A percentile compares a stretch with the other conserved stretches of the same genome.
Evolutionary conservation across 2,797 vertebrate species (phyloP).

Genomic region (Melanotaenia maccullochi): DNA sequence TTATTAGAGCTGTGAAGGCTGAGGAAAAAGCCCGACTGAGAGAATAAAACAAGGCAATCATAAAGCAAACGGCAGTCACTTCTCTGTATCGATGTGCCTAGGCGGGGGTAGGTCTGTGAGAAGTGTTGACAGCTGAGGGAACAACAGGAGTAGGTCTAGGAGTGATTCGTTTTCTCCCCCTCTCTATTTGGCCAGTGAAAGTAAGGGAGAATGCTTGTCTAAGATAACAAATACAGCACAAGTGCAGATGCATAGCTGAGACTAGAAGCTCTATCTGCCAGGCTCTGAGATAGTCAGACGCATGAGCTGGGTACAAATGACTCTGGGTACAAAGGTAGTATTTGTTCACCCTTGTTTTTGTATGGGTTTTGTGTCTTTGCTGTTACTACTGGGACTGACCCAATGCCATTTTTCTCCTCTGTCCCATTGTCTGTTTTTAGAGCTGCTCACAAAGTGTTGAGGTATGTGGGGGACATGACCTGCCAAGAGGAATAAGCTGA

Average conservation of each 20-base stretch:
- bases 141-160: conserved; percentile 76
- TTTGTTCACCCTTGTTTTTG: conserved; percentile 79
- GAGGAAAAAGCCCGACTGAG: conserved; percentile 67
- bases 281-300: conserved; percentile 57
- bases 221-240: conserved; percentile 78
- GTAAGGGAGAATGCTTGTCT: conserved; percentile 75
- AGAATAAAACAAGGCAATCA: conserved; percentile 85
- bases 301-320: conserved; percentile 78
- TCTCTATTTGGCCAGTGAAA: conserved; percentile 78
- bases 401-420: conserved; percentile 40
- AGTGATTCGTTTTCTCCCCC: conserved; percentile 79
- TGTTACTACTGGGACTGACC: conserved; percentile 63
- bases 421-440: conserved; percentile 24
- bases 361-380: conserved; percentile 69
- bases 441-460: conserved; percentile 22
- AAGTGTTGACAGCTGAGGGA: conserved; percentile 82
- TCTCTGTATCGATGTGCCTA: conserved; percentile 81
- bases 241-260: conserved; percentile 70
- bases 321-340: conserved; percentile 78
- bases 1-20: conserved; percentile 78
- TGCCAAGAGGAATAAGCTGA: conserved; percentile 36
- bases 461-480: conserved; percentile 48
- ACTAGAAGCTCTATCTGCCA: conserved; percentile 68
- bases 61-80: conserved; percentile 84
- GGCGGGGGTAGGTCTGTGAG: conserved; percentile 78